Evolutionary conservation across 2,113 vertebrate genomes (phyloP), one percentile per base, ranked within the genome.

Genomic region (Rhinolophus ferrumequinum): DNA sequence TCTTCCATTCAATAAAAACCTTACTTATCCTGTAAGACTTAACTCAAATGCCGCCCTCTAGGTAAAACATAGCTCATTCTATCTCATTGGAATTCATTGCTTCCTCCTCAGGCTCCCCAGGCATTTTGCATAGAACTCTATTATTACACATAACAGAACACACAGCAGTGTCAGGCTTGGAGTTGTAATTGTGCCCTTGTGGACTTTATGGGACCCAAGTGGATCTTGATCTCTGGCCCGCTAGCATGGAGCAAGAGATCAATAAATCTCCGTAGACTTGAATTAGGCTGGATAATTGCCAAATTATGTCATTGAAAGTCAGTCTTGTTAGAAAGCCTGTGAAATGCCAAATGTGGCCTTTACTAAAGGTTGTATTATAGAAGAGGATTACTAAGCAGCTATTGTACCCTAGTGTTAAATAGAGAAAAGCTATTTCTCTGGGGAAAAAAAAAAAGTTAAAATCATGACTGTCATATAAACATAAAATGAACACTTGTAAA

Each of bases 241-340:
- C 2, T 0, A 44, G 66, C 44, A 64, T 11, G 24, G 19, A 94
- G 62, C 86, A 94, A 93, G 89, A 9, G 22, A 72, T 96, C 93
- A 47, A 75, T 96, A 94, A 96, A 96, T 95, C 95, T 95, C 88
- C 35, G 13, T 70, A 73, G 81, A 93, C 88, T 95, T 85, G 88
- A 93, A 93, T 96, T 94, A 90, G 91, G 50, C 72, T 93, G 60
- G 62, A 93, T 96, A 93, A 98, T 91, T 97, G 67, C 82, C 91
- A 96, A 96, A 96, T 96, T 85, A 93, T 96, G 77, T 89, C 91
- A 85, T 67, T 79, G 35, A 73, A 96, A 95, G 85, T 97, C 84
- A 85, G 66, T 69, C 81, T 93, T 93, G 54, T 88, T 93, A 96
- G 80, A 93, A 96, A 95, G 52, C 47, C 72, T 90, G 41, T 81